Base-by-base conservation (phyloP, 1,140 invertebrate species). In the Dolichoris vasculosae region DNA sequence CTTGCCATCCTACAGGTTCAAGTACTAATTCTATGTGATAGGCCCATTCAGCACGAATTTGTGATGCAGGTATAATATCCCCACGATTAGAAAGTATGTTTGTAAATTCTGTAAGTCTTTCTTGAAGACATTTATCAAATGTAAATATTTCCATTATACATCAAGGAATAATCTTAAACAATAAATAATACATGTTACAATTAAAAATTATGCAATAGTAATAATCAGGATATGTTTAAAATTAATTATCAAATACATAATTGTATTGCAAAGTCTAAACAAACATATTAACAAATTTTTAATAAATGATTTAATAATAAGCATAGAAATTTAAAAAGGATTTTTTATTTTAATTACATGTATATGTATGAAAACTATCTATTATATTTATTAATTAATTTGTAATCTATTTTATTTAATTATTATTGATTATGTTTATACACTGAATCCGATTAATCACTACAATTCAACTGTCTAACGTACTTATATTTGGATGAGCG, bases 1-100 rank as follows among this genome's bases (percentile, higher is more conserved):
- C 95, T 89, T 94, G 94, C 95, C 95, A 95, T 8, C 95, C 95
- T 86, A 90, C 90, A 51, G 94, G 94, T 83, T 95, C 95, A 48
- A 95, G 90, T 30, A 93, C 92, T 43, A 95, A 82, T 84, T 95
- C 94, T 11, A 95, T 87, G 75, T 94, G 94, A 88, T 92, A 94
- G 20, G 90, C 88, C 95, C 95, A 95, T 90, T 95, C 94, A 20
- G 91, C 90, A 26, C 90, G 89, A 20, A 95, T 94, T 87, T 93
- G 91, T 0, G 94, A 94, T 2, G 94, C 93, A 48, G 94, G 92
- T 32, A 94, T 88, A 0, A 92, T 85, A n/a, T 92, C 90, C 2
- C 88, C 92, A 43, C 90, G 89, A 75, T 89, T 91, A 0, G 91
- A 93, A 35, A 95, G 90, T 77, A 95, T 93, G 71, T 93, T 92